phyloP scores from a whole-genome alignment of 2,113 vertebrate species.

The Psilopsiagon aymara region DNA sequence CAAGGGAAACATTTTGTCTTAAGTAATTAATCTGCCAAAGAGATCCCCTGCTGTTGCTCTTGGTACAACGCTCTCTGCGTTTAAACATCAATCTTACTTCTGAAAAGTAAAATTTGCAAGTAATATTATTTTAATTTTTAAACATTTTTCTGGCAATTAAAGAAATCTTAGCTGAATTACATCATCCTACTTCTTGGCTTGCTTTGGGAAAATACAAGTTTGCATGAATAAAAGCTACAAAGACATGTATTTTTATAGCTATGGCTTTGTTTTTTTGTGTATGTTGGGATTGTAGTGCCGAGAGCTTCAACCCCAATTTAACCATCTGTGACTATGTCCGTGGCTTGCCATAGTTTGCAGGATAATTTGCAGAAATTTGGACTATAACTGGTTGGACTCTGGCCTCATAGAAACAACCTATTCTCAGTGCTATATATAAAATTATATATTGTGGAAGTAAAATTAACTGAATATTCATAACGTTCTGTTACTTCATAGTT shows the following conservation, averaged over 20 bases:
- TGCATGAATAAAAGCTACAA: background rate
- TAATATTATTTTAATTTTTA: conserved; percentile 47
- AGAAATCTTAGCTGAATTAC: conserved; percentile 45
- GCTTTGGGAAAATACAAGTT: conserved; percentile 10
- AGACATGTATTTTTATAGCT: background rate
- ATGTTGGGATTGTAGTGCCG: background rate
- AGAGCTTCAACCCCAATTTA: conserved; percentile 47
- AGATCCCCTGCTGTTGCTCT: conserved; percentile 65
- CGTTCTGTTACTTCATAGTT: conserved; percentile 75
- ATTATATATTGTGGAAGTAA: conserved; percentile 71
- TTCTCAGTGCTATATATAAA: conserved; percentile 71
- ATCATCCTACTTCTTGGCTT: conserved; percentile 11
- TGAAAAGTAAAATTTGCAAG: conserved; percentile 65
- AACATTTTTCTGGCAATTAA: conserved; percentile 39
- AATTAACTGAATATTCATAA: conserved; percentile 83
- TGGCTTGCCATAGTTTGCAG: conserved; percentile 42
- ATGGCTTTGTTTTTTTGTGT: background rate
- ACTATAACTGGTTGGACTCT: conserved; percentile 61
- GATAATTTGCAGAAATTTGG: conserved; percentile 68
- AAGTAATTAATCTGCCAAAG: conserved; percentile 72
- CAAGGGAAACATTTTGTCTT: conserved; percentile 69
- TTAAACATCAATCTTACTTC: conserved; percentile 66
- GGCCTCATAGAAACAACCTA: conserved; percentile 66
- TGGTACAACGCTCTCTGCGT: conserved; percentile 47
- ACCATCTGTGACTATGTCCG: conserved; percentile 45